Evolutionary conservation across 2,888 invertebrate species (phyloP).

Genomic region (Nemurella pictetii): DNA sequence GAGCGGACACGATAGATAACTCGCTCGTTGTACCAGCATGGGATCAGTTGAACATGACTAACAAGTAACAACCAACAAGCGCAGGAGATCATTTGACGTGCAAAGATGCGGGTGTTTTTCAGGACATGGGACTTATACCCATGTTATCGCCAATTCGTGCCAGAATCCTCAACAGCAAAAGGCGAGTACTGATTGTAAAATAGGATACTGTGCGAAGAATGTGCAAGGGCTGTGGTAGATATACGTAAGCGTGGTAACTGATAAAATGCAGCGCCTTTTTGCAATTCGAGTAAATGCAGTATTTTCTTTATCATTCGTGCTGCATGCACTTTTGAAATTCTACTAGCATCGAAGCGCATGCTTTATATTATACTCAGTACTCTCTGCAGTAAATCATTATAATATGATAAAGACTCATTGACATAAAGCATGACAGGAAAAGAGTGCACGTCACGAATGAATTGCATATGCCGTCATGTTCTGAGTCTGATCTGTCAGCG

Average conservation of each 20-base stretch:
- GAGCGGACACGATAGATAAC: slow-evolving; percentile 3
- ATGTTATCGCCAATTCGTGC: neutral
- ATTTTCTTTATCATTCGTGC: too few species aligned
- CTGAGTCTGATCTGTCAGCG: too few species aligned
- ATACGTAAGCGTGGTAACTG: neutral
- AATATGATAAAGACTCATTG: neutral
- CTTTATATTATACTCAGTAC: neutral
- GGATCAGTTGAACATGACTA: too few species aligned
- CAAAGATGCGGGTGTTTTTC: neutral
- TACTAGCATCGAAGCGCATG: neutral
- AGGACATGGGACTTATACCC: neutral
- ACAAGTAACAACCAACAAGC: too few species aligned
- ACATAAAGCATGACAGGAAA: neutral
- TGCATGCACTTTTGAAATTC: neutral
- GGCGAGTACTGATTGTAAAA: neutral
- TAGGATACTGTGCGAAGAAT: neutral
- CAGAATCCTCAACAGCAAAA: neutral
- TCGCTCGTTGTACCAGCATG: slow-evolving; percentile 18
- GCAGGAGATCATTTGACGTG: neutral
- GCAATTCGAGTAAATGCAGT: neutral
- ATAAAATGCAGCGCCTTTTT: neutral
- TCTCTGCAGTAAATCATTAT: neutral
- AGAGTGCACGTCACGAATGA: neutral
- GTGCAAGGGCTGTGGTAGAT: neutral
- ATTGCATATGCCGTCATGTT: neutral